Conservation (phyloP, 2,888 invertebrate species). For the Deroplatys truncata region DNA sequence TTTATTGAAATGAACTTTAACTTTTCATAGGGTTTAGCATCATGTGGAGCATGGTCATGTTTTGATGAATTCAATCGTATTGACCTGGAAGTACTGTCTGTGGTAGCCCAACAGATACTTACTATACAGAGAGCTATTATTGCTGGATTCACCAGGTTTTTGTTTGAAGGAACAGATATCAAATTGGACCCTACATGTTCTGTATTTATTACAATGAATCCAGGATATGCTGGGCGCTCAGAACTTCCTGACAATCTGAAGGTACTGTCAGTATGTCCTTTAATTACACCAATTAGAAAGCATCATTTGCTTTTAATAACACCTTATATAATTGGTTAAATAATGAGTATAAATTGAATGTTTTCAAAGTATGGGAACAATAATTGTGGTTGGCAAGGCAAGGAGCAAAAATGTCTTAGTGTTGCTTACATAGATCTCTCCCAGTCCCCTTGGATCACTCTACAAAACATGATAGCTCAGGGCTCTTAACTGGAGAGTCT, state of each 20-base stretch:
- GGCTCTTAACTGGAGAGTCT: too few relatives aligned
- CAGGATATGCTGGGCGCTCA: conserved; percentile 88
- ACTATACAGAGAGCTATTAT: conserved; percentile 89
- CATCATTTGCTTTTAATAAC: too few relatives aligned
- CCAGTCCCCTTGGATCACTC: too few relatives aligned
- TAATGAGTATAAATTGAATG: too few relatives aligned
- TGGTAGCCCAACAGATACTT: conserved; percentile 92
- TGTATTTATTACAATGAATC: conserved; percentile 95
- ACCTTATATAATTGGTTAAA: too few relatives aligned
- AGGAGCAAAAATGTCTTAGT: too few relatives aligned
- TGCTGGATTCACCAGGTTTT: conserved; percentile 66
- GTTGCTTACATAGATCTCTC: too few relatives aligned
- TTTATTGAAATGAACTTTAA: too few relatives aligned
- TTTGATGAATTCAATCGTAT: conserved; percentile 96
- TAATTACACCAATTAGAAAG: too few relatives aligned
- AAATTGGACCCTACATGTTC: conserved; percentile 82
- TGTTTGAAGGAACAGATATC: conserved; percentile 87
- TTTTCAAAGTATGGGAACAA: too few relatives aligned
- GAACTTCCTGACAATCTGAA: conserved; percentile 93
- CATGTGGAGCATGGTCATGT: conserved; percentile 94
- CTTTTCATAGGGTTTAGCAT: conserved; percentile 71
- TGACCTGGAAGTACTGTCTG: conserved; percentile 81
- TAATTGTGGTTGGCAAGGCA: too few relatives aligned
- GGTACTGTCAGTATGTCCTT: conserved; percentile 43
- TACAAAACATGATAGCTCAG: too few relatives aligned